phyloP scores from a whole-genome alignment of 2,888 invertebrate genomes.

The Eupithecia subumbrata region DNA sequence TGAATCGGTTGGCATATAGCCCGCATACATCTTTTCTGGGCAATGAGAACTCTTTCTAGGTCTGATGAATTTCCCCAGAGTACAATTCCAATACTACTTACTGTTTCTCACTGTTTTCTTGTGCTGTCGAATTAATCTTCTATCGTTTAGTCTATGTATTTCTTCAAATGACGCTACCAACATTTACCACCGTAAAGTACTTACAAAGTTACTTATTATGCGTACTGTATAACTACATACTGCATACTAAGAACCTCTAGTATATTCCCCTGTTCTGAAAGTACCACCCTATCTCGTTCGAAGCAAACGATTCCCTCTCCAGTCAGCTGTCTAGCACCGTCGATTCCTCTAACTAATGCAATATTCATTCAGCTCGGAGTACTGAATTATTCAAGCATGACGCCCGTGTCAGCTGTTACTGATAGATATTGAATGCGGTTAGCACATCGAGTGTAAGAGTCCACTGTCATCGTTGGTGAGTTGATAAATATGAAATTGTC shows the following conservation, averaged over 20 bases:
- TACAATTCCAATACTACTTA: neutral
- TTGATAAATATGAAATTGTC: neutral
- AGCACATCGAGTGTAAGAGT: neutral
- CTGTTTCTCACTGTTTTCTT: neutral
- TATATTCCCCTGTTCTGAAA: neutral
- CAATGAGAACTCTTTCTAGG: no score
- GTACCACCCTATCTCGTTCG: neutral
- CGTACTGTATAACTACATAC: no score
- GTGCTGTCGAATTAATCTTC: neutral
- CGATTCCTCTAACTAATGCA: conserved; percentile 6
- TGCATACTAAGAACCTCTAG: neutral
- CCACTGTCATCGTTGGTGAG: neutral
- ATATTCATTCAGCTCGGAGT: conserved; percentile 19
- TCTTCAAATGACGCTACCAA: neutral
- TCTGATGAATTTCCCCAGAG: no score
- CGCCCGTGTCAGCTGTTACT: conserved; percentile 25
- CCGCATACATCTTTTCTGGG: no score
- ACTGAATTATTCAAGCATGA: conserved; percentile 33
- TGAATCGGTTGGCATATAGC: no score
- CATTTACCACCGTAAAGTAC: neutral
- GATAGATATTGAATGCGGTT: conserved; percentile 8
- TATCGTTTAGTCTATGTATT: neutral
- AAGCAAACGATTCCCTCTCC: neutral
- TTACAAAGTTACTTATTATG: neutral
- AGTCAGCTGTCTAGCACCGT: neutral